These are phyloP conservation scores for Halcyon smyrnensis DNA, from an alignment of 2,797 vertebrate species.

Conservation along the genomic window DNA sequence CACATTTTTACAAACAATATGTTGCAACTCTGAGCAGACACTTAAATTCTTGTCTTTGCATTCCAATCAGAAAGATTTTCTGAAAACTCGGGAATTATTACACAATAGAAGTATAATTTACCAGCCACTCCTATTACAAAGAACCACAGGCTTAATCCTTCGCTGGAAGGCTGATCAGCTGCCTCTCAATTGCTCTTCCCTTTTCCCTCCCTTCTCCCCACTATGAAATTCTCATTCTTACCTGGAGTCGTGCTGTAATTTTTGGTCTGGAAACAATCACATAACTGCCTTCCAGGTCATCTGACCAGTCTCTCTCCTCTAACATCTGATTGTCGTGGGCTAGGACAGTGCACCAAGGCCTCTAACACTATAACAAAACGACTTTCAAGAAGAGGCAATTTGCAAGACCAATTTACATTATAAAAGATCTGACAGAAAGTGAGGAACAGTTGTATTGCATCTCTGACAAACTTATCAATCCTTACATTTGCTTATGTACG, in stretches of 20 bases:
- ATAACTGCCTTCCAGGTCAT: neutral
- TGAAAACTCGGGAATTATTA: conserved; percentile 3
- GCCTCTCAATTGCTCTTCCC: neutral
- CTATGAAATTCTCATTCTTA: neutral
- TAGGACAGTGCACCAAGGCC: neutral
- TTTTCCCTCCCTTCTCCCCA: neutral
- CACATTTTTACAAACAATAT: neutral
- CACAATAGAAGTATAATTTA: neutral
- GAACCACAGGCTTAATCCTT: neutral
- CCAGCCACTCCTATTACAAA: neutral
- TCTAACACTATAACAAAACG: neutral
- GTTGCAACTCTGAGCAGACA: neutral
- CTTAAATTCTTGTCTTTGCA: neutral
- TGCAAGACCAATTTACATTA: neutral
- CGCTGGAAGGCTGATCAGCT: conserved; percentile 7
- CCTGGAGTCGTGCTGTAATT: rapidly evolving
- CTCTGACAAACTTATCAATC: neutral
- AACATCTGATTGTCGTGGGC: neutral
- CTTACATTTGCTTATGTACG: neutral
- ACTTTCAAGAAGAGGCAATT: neutral
- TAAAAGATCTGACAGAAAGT: neutral
- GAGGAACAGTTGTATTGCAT: neutral
- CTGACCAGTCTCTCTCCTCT: neutral
- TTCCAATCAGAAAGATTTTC: neutral
- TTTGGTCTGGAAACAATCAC: neutral